These are phyloP conservation scores for Cheumatopsyche charites DNA, from an alignment of 1,140 invertebrate species.

Conservation along the genomic window DNA sequence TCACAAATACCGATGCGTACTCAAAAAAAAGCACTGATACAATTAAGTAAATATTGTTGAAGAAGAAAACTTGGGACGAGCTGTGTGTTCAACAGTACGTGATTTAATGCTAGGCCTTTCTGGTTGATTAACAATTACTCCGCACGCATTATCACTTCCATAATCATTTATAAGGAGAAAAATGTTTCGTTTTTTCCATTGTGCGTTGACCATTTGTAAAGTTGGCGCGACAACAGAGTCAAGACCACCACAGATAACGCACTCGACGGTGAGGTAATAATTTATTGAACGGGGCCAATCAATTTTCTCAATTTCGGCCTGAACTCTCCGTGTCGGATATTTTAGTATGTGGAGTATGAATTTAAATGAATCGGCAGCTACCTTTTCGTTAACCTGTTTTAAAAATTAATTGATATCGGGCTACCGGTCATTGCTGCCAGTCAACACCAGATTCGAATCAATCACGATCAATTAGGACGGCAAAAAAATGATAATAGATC, in stretches of 20 bases:
- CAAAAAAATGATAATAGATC: constrained; percentile 10
- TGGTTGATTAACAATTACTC: constrained; percentile 9
- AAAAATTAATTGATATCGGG: constrained; percentile 23
- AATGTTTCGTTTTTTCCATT: too few species aligned
- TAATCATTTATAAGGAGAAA: neutral
- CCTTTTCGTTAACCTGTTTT: constrained; percentile 14
- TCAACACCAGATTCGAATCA: constrained; percentile 25
- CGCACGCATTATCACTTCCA: constrained; percentile 5
- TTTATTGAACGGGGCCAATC: too few species aligned
- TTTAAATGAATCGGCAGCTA: constrained; percentile 18
- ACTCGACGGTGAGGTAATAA: too few species aligned
- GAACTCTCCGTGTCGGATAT: neutral
- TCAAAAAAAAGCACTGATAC: constrained; percentile 25
- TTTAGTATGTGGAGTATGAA: neutral
- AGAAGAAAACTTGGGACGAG: constrained; percentile 33
- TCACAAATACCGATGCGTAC: constrained; percentile 13
- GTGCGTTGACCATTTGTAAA: too few species aligned
- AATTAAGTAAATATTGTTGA: constrained; percentile 39
- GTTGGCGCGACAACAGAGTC: too few species aligned
- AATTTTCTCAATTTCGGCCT: too few species aligned
- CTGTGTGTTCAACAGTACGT: neutral
- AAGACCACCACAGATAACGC: too few species aligned
- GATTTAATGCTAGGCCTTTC: constrained; percentile 7
- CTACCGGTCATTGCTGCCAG: constrained; percentile 23
- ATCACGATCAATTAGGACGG: constrained; percentile 23